Evolutionary conservation across 2,113 vertebrate species (phyloP).

Genomic region (Hypocryptadius cinnamomeus): DNA sequence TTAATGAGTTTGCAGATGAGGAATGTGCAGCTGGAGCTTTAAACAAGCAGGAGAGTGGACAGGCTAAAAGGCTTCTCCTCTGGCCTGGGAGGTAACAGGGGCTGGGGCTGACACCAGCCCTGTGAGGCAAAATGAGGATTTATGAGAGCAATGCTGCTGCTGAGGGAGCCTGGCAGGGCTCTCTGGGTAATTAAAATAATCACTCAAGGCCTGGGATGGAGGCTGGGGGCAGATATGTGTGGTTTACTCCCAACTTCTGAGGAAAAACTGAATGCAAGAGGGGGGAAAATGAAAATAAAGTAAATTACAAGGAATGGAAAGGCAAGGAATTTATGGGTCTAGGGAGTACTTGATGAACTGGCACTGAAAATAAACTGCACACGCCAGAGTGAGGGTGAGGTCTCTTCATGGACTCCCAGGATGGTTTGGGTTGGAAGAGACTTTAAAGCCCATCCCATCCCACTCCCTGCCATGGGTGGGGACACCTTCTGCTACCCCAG

Average conservation of each 20-base stretch:
- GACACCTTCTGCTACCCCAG: rapidly evolving
- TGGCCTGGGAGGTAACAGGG: neutral
- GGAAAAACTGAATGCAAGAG: neutral
- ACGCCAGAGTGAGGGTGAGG: neutral
- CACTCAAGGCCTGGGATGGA: constrained; percentile 64
- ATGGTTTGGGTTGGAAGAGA: neutral
- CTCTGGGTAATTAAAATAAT: constrained; percentile 78
- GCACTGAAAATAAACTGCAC: neutral
- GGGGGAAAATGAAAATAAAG: neutral
- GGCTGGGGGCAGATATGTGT: neutral
- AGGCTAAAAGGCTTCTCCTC: neutral
- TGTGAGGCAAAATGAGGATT: constrained; percentile 66
- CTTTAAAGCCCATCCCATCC: neutral
- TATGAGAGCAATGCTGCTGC: constrained; percentile 66
- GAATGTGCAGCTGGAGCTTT: neutral
- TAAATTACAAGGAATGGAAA: neutral
- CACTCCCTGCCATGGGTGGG: neutral
- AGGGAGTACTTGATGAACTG: neutral
- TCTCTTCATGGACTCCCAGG: neutral
- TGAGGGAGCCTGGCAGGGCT: constrained; percentile 56
- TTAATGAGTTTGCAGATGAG: neutral
- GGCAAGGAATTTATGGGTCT: too few relatives aligned
- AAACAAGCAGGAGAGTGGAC: neutral
- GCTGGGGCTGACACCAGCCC: neutral
- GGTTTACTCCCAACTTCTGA: neutral